These are phyloP conservation scores for Caenorhabditis sp. DNA, from an alignment of 2,888 invertebrate genomes.

Conservation along the genomic window DNA sequence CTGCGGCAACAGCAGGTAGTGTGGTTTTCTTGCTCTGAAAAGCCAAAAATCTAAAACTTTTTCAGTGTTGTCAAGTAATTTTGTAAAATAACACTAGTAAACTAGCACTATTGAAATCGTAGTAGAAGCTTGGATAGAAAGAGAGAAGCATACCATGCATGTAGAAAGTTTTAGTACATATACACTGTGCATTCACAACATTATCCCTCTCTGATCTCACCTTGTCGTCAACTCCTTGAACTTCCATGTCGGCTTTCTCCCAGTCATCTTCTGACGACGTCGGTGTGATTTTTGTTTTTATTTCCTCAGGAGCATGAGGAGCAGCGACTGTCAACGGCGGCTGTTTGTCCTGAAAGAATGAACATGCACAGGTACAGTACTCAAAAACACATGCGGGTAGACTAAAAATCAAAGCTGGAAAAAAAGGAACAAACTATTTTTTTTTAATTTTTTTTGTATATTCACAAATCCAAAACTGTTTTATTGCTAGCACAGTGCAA, in stretches of 20 bases:
- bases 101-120: constrained; percentile 9
- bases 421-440: background rate
- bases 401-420: background rate
- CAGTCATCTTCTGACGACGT: constrained; percentile 65
- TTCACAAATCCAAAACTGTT: too few species aligned
- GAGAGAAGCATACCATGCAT: constrained; percentile 37
- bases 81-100: background rate
- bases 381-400: constrained; percentile 23
- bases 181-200: constrained; percentile 35
- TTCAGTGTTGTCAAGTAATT: too few species aligned
- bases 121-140: constrained; percentile 28
- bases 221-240: constrained; percentile 53
- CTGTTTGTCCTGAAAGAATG: constrained; percentile 42
- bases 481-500: too few species aligned
- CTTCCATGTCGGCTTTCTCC: constrained; percentile 65
- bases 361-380: constrained; percentile 44
- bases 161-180: background rate
- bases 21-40: constrained; percentile 7
- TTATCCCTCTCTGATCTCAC: constrained; percentile 16
- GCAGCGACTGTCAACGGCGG: constrained; percentile 16
- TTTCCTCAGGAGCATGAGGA: background rate
- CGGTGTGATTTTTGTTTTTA: constrained; percentile 55
- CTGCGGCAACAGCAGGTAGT: background rate
- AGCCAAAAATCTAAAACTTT: too few species aligned
- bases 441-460: too few species aligned